Conservation (phyloP, 30 jellyfish, hydroid and myxozoan species). For the Clytia hemisphaerica region DNA sequence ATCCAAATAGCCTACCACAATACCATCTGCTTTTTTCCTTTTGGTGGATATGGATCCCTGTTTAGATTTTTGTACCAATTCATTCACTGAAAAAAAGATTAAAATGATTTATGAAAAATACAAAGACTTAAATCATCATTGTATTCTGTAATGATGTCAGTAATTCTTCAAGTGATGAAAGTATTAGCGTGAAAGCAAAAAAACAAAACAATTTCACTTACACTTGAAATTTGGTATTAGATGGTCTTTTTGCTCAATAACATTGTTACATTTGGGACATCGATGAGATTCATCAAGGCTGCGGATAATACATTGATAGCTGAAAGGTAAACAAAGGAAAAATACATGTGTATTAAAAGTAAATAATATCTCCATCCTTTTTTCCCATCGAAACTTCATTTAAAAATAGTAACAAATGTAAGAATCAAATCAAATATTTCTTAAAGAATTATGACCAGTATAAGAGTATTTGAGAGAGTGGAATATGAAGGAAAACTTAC, state of each 20-base stretch:
- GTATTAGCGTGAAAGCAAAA: too few species aligned
- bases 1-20: conserved; percentile 49
- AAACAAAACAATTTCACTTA: conserved; percentile 25
- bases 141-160: not conserved
- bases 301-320: conserved; percentile 72
- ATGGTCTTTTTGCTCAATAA: conserved; percentile 81
- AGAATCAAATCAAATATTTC: too few species aligned
- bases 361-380: too few species aligned
- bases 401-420: too few species aligned
- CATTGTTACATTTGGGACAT: conserved; percentile 87
- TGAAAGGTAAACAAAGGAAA: not conserved
- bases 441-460: too few species aligned
- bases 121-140: not conserved
- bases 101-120: not conserved
- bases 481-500: too few species aligned
- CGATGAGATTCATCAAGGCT: conserved; percentile 81
- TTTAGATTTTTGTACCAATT: conserved; percentile 53
- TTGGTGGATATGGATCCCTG: conserved; percentile 65
- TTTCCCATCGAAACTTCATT: too few species aligned
- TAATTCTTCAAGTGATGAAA: too few species aligned
- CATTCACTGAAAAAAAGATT: conserved; percentile 58
- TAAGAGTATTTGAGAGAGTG: too few species aligned
- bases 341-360: not conserved
- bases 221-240: conserved; percentile 78
- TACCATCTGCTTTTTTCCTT: conserved; percentile 62